Percentiles rank a stretch among this genome's conserved stretches.
Conservation (phyloP, 2,113 vertebrate genomes). For the Prietella phreatophila region DNA sequence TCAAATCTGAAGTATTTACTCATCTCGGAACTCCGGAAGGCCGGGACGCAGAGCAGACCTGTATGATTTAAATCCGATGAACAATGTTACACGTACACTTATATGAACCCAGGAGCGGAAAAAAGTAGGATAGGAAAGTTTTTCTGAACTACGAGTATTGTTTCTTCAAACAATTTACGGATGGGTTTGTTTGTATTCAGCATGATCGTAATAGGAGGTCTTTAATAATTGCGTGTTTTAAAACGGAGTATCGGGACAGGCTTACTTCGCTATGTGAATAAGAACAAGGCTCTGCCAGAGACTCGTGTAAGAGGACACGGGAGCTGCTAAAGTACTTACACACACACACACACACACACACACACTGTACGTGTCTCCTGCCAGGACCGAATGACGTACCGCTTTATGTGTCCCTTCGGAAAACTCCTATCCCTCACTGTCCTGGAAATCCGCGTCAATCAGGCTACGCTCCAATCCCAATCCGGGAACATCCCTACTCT, state of each 20-base stretch:
- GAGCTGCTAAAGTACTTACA: constrained; percentile 11
- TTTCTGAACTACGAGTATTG: not conserved
- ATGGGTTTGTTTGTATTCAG: not conserved
- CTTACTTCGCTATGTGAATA: not conserved
- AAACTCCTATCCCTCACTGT: constrained; percentile 61
- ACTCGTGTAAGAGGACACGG: constrained; percentile 4
- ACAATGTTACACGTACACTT: too few relatives aligned
- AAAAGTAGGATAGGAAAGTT: not conserved
- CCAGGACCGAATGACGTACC: constrained; percentile 28
- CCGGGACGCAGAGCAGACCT: too few relatives aligned
- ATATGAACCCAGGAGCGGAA: not conserved
- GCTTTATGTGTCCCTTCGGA: constrained; percentile 45
- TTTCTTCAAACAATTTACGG: not conserved
- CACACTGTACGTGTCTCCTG: not conserved
- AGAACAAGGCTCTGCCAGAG: not conserved
- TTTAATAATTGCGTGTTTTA: not conserved
- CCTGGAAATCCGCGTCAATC: constrained; percentile 58
- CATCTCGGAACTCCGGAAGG: too few relatives aligned
- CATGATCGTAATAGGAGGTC: not conserved
- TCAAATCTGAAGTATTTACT: too few relatives aligned
- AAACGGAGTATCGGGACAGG: not conserved
- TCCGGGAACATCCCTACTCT: constrained; percentile 29
- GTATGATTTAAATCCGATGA: too few relatives aligned
- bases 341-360: constrained; percentile 26
- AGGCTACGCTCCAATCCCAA: constrained; percentile 56